Evolutionary conservation across 2,888 invertebrate genomes (phyloP).

Genomic region (Drosophila picticornis): DNA sequence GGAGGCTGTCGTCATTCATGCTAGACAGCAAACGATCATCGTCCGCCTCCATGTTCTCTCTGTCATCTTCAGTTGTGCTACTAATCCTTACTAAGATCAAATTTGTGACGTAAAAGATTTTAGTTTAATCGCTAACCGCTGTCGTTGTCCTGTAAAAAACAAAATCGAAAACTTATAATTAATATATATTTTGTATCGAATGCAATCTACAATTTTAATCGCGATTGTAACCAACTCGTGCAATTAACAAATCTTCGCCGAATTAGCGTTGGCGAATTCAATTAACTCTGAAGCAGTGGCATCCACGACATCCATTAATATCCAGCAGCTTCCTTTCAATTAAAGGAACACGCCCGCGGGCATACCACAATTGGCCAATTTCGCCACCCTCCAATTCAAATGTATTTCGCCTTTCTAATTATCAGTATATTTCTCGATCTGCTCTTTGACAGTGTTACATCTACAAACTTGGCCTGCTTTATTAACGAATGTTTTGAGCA

Average conservation of each 20-base stretch:
- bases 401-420: not conserved
- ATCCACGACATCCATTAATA: conserved; percentile 26
- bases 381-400: conserved; percentile 1
- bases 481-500: too few species aligned
- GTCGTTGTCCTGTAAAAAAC: not conserved
- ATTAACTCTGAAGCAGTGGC: conserved; percentile 23
- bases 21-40: too few species aligned
- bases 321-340: conserved; percentile 38
- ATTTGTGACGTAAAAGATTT: not conserved
- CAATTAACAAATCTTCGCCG: not conserved
- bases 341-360: conserved; percentile 45
- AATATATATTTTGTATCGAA: not conserved
- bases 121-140: not conserved
- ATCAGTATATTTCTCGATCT: not conserved
- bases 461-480: not conserved
- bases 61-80: too few species aligned
- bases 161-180: not conserved
- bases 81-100: not conserved
- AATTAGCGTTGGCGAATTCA: not conserved
- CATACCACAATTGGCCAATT: conserved; percentile 8
- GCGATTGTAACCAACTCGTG: not conserved
- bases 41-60: too few species aligned
- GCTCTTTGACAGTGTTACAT: not conserved
- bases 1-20: too few species aligned
- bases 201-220: conserved; percentile 5